Evolutionary conservation across 2,888 invertebrate species (phyloP), one percentile per base, ranked within the genome.

Genomic region (Apamea monoglypha): DNA sequence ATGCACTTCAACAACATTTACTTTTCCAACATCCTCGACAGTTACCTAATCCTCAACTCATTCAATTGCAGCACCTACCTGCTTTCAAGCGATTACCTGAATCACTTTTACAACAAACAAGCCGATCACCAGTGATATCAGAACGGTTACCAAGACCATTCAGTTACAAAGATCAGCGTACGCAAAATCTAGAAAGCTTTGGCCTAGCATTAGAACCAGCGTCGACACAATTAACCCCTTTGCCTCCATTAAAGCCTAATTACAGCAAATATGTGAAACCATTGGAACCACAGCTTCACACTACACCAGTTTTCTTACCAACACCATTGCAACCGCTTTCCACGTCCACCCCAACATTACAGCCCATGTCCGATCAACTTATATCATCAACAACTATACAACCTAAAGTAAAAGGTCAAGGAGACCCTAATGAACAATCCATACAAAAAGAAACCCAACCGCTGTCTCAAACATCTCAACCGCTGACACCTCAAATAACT

Each of bases 311-410:
- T 14, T 81, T 85, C 59, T 72, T 86, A 63, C 79, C 87, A 12
- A 84, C 80, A 6, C 56, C 73, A 5, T 21, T 67, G 47, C 80
- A 68, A 81, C 32, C 64, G 14, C 71, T 80, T 29, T 10, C 76
- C 3, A 64, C 81, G 1, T 76, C 79, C 14, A 82, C 86, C 5
- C 80, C 80, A 63, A 85, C 80, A 59, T 40, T 71, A 14, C 76
- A 84, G 59, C 66, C 75, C 25, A 10, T 61, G 56, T 61, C 81
- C 10, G 86, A 87, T 74, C 89, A 89, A 74, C 56, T 73, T 44
- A 36, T 82, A 64, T 84, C 86, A 47, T 85, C 90, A 64, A 86
- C 89, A 7, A 86, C 87, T 25, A 76, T 81, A 80, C 78, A 84
- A 56, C 91, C 88, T 66, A 72, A 76, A 67, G 18, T 78, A 14